Base-by-base conservation (phyloP, 2,113 vertebrate species). In the Odobenus rosmarus region DNA sequence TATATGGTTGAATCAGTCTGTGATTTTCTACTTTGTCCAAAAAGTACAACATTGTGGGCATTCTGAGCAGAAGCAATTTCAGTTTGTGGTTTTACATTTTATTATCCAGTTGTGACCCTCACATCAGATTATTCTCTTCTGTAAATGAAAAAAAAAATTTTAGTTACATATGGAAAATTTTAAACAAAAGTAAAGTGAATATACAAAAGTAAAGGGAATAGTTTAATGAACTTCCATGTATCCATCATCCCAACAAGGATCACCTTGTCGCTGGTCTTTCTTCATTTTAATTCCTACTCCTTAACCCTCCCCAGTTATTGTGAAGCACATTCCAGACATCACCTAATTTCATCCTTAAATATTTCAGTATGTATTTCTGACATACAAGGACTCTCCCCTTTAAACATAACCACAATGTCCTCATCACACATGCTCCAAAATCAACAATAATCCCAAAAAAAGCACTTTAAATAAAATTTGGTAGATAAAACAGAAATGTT, bases 281-380 rank as follows among this genome's bases (percentile, higher is more conserved):
- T 89, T 94, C 59, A 53, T 21, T 21, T 80, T 28, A 39, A 11
- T 24, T 84, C 23, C 67, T 72, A 69, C 33, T 93, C 62, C 67
- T 86, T 91, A 96, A 74, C 16, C 64, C 74, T 86, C 39, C 39
- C n/a, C 13, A 36, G 62, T 91, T 96, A 96, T 93, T 96, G 49
- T 89, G 49, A 76, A 80, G 80, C 42, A 51, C 95, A 87, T 71
- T 88, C 61, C 80, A 95, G 67, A 90, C 64, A 88, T 64, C 72
- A 86, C 74, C 89, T 96, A 95, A 95, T 92, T 95, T 79, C 51
- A 93, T 93, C 79, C 89, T 64, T 95, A 97, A 91, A 88, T 97
- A 96, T 83, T 97, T 96, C 83, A 93, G 88, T 39, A 88, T 81
- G 11, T 88, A 77, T 90, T 96, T 95, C 81, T 93, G 69, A 62